Percentiles rank a stretch among this genome's conserved stretches.
Evolutionary conservation across 2,113 vertebrate species (phyloP).

Genomic region (Leptodactylus fuscus): DNA sequence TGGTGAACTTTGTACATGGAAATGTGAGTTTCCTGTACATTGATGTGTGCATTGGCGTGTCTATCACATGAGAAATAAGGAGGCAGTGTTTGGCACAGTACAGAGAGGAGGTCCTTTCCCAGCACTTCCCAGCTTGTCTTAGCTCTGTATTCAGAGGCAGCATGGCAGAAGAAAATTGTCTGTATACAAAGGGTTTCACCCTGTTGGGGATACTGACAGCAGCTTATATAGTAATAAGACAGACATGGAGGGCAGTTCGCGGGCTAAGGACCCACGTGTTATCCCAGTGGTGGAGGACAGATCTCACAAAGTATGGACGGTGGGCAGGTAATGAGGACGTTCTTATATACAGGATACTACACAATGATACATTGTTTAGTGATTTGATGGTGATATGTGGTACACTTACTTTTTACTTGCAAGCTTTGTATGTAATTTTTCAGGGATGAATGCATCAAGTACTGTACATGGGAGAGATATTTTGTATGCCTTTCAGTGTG

Average conservation of each 20-base stretch:
- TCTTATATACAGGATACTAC: too few relatives aligned
- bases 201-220: slow-evolving; percentile 27
- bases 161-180: slow-evolving; percentile 17
- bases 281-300: slow-evolving; percentile 1
- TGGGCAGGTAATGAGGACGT: slow-evolving; percentile 47
- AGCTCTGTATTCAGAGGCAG: not conserved
- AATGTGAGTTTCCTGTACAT: too few relatives aligned
- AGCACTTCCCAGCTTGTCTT: not conserved
- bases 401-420: too few relatives aligned
- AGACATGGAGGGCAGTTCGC: not conserved
- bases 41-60: too few relatives aligned
- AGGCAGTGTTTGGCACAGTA: not conserved
- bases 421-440: too few relatives aligned
- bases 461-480: too few relatives aligned
- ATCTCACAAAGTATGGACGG: slow-evolving; percentile 26
- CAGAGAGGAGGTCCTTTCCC: not conserved
- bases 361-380: too few relatives aligned
- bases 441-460: too few relatives aligned
- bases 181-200: not conserved
- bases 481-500: too few relatives aligned
- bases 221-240: not conserved
- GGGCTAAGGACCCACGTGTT: slow-evolving; percentile 8
- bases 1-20: too few relatives aligned
- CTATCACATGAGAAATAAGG: too few relatives aligned
- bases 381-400: not conserved